Evolutionary conservation across 2,113 vertebrate species (phyloP).

Genomic region (Anas platyrhynchos): DNA sequence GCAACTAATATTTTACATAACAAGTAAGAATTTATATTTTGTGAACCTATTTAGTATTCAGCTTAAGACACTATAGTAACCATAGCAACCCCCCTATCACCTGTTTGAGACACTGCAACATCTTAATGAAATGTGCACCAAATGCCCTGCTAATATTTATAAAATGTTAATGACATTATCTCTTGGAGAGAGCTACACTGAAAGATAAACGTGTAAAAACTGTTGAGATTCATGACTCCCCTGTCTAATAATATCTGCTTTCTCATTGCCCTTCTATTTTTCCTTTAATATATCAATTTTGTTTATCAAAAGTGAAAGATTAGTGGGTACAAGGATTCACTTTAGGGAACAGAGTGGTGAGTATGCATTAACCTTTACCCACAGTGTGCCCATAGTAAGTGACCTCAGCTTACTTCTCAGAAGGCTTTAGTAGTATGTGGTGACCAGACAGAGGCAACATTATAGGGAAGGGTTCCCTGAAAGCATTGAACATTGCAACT

Average conservation of each 20-base stretch:
- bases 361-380: not conserved
- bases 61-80: slow-evolving; percentile 51
- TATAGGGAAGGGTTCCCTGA: not conserved
- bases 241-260: not conserved
- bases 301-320: not conserved
- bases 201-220: not conserved
- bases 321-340: not conserved
- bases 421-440: not conserved
- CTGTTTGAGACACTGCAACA: slow-evolving; percentile 55
- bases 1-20: slow-evolving; percentile 35
- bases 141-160: slow-evolving; percentile 11
- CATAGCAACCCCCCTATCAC: slow-evolving; percentile 71
- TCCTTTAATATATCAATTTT: not conserved
- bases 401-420: not conserved
- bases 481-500: not conserved
- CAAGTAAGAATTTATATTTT: slow-evolving; percentile 42
- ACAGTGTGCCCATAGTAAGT: not conserved
- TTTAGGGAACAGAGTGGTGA: not conserved
- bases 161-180: not conserved
- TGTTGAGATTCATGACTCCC: not conserved
- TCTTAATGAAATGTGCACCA: slow-evolving; percentile 22
- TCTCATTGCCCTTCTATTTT: not conserved
- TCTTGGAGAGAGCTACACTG: not conserved
- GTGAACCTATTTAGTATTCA: slow-evolving; percentile 37
- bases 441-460: not conserved